These are phyloP conservation scores for Bathybates hornii DNA, from an alignment of 2,113 vertebrate genomes.

Conservation along the genomic window DNA sequence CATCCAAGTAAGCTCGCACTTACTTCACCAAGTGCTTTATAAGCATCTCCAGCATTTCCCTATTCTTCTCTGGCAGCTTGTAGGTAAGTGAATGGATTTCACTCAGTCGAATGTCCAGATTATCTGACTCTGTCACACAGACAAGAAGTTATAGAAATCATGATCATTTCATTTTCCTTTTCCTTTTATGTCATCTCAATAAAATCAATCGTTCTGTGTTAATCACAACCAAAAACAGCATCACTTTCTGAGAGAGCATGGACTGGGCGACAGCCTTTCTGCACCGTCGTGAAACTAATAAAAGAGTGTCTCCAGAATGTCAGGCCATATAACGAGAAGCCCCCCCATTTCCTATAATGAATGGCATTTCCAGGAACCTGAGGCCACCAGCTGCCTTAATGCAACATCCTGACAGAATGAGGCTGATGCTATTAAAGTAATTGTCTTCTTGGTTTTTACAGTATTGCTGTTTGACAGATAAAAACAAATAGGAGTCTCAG, in stretches of 20 bases:
- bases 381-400: not conserved
- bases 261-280: not conserved
- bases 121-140: conserved; percentile 82
- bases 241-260: not conserved
- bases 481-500: conserved; percentile 4
- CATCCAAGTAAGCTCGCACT: conserved; percentile 16
- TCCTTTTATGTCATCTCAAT: not conserved
- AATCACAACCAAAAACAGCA: not conserved
- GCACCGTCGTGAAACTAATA: not conserved
- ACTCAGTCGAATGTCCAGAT: conserved; percentile 85
- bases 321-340: not conserved
- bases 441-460: conserved; percentile 17
- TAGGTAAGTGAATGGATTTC: conserved; percentile 90
- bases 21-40: conserved; percentile 91
- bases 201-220: not conserved
- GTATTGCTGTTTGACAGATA: not conserved
- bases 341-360: not conserved
- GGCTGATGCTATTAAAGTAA: conserved; percentile 29
- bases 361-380: not conserved
- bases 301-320: not conserved
- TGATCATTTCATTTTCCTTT: not conserved
- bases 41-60: conserved; percentile 89
- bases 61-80: conserved; percentile 90
- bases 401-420: conserved; percentile 40
- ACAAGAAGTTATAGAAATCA: not conserved